Conservation (phyloP, 2,113 vertebrate species). For the Brevimyrus niger region DNA sequence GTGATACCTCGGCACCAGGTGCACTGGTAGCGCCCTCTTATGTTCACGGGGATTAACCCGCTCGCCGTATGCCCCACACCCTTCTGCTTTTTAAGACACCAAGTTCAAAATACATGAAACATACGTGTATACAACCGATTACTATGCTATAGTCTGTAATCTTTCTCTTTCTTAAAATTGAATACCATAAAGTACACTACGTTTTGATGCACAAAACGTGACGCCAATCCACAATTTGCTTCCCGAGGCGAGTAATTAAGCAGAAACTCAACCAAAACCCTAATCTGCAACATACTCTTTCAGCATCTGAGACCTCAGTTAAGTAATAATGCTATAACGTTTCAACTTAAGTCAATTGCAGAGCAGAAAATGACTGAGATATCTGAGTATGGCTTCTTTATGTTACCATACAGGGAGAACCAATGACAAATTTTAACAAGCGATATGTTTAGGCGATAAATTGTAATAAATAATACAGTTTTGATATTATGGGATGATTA, state of each 20-base stretch:
- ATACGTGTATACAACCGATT: background rate
- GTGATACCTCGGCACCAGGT: conserved; percentile 54
- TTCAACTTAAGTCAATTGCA: background rate
- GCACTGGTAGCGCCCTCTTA: conserved; percentile 78
- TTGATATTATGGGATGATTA: background rate
- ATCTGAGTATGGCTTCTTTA: background rate
- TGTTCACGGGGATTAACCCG: conserved; percentile 65
- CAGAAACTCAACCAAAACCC: background rate
- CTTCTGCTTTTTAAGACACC: conserved; percentile 31
- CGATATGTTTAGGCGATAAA: background rate
- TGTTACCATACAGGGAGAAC: background rate
- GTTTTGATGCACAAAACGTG: background rate
- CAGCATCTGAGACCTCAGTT: background rate
- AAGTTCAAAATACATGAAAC: background rate
- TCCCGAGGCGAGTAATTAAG: background rate
- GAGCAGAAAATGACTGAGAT: background rate
- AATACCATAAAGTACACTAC: background rate
- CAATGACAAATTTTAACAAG: background rate
- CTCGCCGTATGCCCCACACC: conserved; percentile 46
- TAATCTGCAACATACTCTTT: background rate
- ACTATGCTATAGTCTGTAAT: background rate
- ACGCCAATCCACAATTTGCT: background rate
- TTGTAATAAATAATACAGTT: background rate
- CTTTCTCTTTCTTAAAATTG: background rate
- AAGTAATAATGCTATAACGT: background rate